Base-by-base conservation (phyloP, 2,888 invertebrate species). In the Norana najaformis region DNA sequence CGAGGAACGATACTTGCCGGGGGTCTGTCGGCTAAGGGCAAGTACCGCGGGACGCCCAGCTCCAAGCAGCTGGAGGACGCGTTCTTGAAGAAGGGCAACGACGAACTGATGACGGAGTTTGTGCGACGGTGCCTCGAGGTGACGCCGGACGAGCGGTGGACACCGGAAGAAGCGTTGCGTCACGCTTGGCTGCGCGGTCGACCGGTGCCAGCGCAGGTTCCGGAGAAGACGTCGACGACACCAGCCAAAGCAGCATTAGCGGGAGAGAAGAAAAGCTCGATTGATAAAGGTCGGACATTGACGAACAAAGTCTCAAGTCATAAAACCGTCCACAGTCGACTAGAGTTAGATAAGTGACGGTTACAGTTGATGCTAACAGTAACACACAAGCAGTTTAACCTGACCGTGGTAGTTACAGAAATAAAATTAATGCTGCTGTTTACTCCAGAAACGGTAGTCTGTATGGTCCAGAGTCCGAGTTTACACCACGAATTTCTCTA, bases 71-170 rank as follows among this genome's bases (percentile, higher is more conserved):
- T 99, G 93, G 97, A 97, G 92, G 96, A 97, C 90, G 98, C 98
- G 1, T 96, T 98, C 90, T 95, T 95, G 92, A 96, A 97, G 93
- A 37, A 89, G 82, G 88, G 82, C 83, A 98, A 98, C 94, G 99
- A 99, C 95, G 97, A 97, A 88, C 96, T 98, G 93, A 99, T 99
- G 95, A 96, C 99, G 93, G 99, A 99, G 96, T 99, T 99, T 95
- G 97, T 99, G 94, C 97, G 97, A 94, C 96, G 97, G 93, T 99
- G 99, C 95, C 96, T 99, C 92, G 98, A 98, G 94, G 99, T 99
- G 99, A 99, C 99, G 95, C 98, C 99, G 0, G 97, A 97, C 93
- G 96, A 96, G 93, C 96, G 99, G 90, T 96, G 99, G 96, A 98
- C 98, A 69, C 99, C 99, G 0, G 96, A 96, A 90, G 98, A 98